A percentile compares a stretch with the other conserved stretches of the same genome.
Conservation (phyloP, 2,888 invertebrate genomes). For the Slavum lentiscoides region DNA sequence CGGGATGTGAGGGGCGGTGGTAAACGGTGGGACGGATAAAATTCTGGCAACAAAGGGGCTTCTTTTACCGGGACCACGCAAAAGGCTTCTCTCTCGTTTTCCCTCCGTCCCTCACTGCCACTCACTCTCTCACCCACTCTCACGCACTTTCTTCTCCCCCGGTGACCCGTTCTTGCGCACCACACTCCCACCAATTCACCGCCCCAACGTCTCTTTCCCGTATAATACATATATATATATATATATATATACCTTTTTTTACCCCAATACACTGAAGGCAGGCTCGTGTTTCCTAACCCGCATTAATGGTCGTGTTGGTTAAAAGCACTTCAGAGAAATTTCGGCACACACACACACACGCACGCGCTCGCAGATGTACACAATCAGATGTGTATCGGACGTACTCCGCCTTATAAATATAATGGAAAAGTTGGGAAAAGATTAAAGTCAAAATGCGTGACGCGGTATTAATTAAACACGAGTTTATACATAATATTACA, state of each 20-base stretch:
- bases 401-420: neutral
- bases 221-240: too few species aligned
- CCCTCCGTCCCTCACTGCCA: neutral
- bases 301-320: slow-evolving; percentile 33
- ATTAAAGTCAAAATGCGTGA: slow-evolving; percentile 22
- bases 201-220: too few species aligned
- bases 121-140: neutral
- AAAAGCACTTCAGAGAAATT: slow-evolving; percentile 43
- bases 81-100: slow-evolving; percentile 32
- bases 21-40: slow-evolving; percentile 42
- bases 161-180: neutral
- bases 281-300: slow-evolving; percentile 34
- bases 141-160: neutral
- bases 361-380: neutral
- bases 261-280: slow-evolving; percentile 5
- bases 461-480: slow-evolving; percentile 34
- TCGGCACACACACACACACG: slow-evolving; percentile 8
- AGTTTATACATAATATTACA: neutral
- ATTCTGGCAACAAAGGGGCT: slow-evolving; percentile 52
- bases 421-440: slow-evolving; percentile 40
- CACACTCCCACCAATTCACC: neutral
- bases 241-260: neutral
- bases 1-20: neutral
- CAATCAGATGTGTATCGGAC: slow-evolving; percentile 16
- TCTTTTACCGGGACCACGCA: slow-evolving; percentile 45